phyloP scores from a whole-genome alignment of 2,888 invertebrate species.

The Malthinus seriepunctatus region DNA sequence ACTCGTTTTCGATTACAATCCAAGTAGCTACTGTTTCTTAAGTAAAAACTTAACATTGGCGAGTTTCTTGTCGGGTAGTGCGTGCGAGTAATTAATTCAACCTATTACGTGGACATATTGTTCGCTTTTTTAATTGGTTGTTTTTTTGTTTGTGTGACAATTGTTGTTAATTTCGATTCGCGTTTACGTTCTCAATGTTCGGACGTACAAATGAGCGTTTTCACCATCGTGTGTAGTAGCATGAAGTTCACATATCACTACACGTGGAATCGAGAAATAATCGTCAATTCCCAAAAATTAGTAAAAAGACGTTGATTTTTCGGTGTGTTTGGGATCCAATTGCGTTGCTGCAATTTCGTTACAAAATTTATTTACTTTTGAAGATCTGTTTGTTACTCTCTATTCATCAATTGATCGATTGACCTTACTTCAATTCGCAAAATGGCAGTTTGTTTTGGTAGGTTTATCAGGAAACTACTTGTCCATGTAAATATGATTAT shows the following conservation, averaged over 20 bases:
- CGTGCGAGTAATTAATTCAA: not conserved
- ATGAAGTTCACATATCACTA: conserved; percentile 82
- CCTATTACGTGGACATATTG: no score
- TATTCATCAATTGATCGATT: not conserved
- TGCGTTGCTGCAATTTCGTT: not conserved
- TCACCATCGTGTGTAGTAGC: conserved; percentile 56
- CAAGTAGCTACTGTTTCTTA: not conserved
- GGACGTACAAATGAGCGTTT: conserved; percentile 50
- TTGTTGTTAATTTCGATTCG: conserved; percentile 16
- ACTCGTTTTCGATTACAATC: conserved; percentile 1
- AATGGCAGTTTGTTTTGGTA: conserved; percentile 2
- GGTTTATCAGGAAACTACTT: not conserved
- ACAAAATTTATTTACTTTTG: not conserved
- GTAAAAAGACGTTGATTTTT: conserved; percentile 84
- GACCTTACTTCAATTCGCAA: conserved; percentile 1
- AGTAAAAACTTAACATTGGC: not conserved
- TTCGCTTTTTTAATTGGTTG: no score
- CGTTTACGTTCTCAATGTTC: conserved; percentile 42
- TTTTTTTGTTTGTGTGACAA: conserved; percentile 1
- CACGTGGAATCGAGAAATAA: conserved; percentile 92
- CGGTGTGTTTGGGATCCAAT: not conserved
- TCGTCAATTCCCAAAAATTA: conserved; percentile 90
- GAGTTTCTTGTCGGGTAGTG: not conserved
- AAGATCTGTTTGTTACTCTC: not conserved
- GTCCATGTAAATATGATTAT: no score